Evolutionary conservation across 2,888 invertebrate species (phyloP).

Genomic region (Apomyelois bistriatella): DNA sequence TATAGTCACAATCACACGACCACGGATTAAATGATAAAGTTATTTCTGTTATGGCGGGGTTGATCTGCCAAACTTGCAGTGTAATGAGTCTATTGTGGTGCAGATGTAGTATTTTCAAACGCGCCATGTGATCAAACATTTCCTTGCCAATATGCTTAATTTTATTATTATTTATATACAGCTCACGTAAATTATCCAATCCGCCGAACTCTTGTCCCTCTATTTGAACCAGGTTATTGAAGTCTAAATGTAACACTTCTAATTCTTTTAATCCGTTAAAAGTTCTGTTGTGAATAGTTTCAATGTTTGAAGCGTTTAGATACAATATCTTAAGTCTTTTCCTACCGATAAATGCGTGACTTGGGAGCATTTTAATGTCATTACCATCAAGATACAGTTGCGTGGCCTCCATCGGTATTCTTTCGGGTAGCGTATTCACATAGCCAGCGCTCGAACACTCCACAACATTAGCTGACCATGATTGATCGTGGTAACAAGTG

Average conservation of each 20-base stretch:
- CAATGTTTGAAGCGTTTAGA: constrained; percentile 88
- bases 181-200: constrained; percentile 84
- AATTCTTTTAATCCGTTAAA: constrained; percentile 91
- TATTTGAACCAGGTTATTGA: constrained; percentile 84
- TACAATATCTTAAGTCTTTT: constrained; percentile 88
- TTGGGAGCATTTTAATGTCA: constrained; percentile 85
- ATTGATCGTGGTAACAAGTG: constrained; percentile 93
- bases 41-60: constrained; percentile 81
- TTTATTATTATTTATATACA: constrained; percentile 87
- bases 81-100: constrained; percentile 86
- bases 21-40: constrained; percentile 87
- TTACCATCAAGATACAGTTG: constrained; percentile 92
- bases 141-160: constrained; percentile 84
- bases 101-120: constrained; percentile 83
- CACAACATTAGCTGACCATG: constrained; percentile 92
- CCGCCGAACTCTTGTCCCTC: constrained; percentile 91
- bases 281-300: constrained; percentile 88
- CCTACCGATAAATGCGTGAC: constrained; percentile 92
- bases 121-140: constrained; percentile 84
- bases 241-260: constrained; percentile 86
- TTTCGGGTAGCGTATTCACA: constrained; percentile 84
- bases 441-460: constrained; percentile 88
- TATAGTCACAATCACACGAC: constrained; percentile 91
- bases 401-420: constrained; percentile 95
- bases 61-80: constrained; percentile 86